Evolutionary conservation across 2,797 vertebrate species (phyloP), one percentile per base, ranked within the genome.

Genomic region (Peromyscus attwateri): DNA sequence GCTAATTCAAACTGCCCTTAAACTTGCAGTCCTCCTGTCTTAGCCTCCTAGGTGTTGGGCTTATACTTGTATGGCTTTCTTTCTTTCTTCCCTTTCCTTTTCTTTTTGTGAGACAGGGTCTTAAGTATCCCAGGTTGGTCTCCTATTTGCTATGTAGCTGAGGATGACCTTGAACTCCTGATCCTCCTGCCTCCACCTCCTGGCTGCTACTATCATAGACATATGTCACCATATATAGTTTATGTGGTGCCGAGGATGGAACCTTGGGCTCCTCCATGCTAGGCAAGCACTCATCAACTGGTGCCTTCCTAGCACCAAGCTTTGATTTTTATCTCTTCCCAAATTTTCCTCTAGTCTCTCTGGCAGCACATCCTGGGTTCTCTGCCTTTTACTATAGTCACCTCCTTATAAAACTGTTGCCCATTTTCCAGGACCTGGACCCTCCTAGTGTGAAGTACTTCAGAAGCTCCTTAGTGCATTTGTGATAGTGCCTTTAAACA

Each of bases 251-350:
- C 43, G 25, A 19, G 25, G 60, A 43, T 46, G 7, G 64, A 87
- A n/a, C 43, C n/a, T 5, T 46, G 29, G 62, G 29, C 40, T 66
- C 37, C 55, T 64, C 37, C 5, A 21, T 34, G 83, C 31, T 46
- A 9, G 29, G 64, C 43, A 68, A n/a, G 19, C 43, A 49, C 29
- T 70, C 64, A n/a, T 34, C 29, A n/a, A 16, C 43, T 68, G 43
- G 23, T 49, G 43, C 19, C 31, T 85, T 43, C 83, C 83, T 8
- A n/a, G 40, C 62, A 13, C 57, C 52, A 73, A 95, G 23, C 81
- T 57, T 94, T 70, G 46, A 60, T 85, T 89, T 95, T 91, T 46
- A 34, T 75, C 46, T 95, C 52, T 91, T 87, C 16, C 75, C 70
- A 77, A 85, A 89, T 14, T 16, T 79, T 19, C 76, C 27, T 4